These are phyloP conservation scores for Solenopsis fugax DNA, from an alignment of 1,140 invertebrate genomes.

Conservation along the genomic window DNA sequence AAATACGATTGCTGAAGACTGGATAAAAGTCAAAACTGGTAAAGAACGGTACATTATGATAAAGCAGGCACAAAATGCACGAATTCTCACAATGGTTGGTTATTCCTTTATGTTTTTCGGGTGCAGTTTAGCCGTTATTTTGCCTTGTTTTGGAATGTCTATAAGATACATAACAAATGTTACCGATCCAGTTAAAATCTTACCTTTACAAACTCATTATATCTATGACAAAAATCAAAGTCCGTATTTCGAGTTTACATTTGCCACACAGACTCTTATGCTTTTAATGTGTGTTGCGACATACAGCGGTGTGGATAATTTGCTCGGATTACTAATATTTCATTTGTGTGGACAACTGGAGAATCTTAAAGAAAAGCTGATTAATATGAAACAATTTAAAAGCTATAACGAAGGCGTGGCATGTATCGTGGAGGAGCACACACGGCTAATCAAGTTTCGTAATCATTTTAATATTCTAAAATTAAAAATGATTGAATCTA, in stretches of 20 bases:
- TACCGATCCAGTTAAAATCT: too few species aligned
- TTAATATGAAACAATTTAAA: background rate
- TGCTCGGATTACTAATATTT: too few species aligned
- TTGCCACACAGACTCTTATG: background rate
- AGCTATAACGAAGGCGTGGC: background rate
- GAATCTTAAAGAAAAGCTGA: too few species aligned
- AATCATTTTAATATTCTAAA: too few species aligned
- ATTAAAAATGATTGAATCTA: too few species aligned
- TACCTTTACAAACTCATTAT: too few species aligned
- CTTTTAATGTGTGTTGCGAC: background rate
- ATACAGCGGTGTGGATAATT: conserved; percentile 3
- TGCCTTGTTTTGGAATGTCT: conserved; percentile 22
- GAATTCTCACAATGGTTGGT: conserved; percentile 10
- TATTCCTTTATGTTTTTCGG: background rate
- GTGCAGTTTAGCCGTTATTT: background rate
- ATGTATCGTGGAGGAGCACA: too few species aligned
- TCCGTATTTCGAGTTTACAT: conserved; percentile 20
- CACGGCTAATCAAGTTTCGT: too few species aligned
- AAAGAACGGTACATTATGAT: conserved; percentile 31
- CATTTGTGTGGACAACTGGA: too few species aligned
- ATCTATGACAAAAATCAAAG: conserved; percentile 3
- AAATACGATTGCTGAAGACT: conserved; percentile 27
- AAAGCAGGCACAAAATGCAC: background rate
- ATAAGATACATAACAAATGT: conserved; percentile 1
- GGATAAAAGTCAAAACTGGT: conserved; percentile 5